A percentile compares a stretch with the other conserved stretches of the same genome.
Evolutionary conservation across 2,888 invertebrate genomes (phyloP).

Genomic region (Amphipyra berbera): DNA sequence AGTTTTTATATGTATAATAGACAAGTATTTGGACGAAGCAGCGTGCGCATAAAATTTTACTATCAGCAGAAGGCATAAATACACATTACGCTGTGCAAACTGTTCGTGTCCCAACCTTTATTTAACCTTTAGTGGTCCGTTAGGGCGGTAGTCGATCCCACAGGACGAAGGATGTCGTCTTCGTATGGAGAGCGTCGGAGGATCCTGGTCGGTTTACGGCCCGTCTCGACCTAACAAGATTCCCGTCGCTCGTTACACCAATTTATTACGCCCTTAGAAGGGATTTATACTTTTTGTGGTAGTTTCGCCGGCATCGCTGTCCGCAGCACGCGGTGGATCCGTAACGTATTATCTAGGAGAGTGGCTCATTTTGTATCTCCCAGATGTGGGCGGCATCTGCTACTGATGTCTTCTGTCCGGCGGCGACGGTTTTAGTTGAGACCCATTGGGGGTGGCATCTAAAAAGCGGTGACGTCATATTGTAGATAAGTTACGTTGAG

Average conservation of each 20-base stretch:
- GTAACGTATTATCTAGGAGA: slow-evolving; percentile 50
- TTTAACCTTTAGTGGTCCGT: slow-evolving; percentile 48
- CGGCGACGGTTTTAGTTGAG: slow-evolving; percentile 17
- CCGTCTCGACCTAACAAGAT: slow-evolving; percentile 77
- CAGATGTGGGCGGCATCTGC: slow-evolving; percentile 50
- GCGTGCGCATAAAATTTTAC: slow-evolving; percentile 55
- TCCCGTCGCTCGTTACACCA: slow-evolving; percentile 76
- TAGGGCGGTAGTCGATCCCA: slow-evolving; percentile 15
- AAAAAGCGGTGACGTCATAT: slow-evolving; percentile 32
- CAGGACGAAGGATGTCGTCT: slow-evolving; percentile 26
- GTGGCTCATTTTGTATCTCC: slow-evolving; percentile 51
- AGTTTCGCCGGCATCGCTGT: slow-evolving; percentile 65
- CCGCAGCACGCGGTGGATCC: slow-evolving; percentile 54
- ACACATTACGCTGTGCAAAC: slow-evolving; percentile 40
- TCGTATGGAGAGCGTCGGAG: slow-evolving; percentile 31
- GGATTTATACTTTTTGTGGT: slow-evolving; percentile 80
- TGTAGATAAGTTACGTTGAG: not conserved
- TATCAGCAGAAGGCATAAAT: slow-evolving; percentile 51
- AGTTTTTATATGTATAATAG: slow-evolving; percentile 44
- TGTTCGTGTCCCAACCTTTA: slow-evolving; percentile 50
- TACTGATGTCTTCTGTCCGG: slow-evolving; percentile 46
- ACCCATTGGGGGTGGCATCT: slow-evolving; percentile 22
- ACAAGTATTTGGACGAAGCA: slow-evolving; percentile 38
- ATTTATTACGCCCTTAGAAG: slow-evolving; percentile 81
- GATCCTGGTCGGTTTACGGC: slow-evolving; percentile 65